Evolutionary conservation across 2,797 vertebrate genomes (phyloP), one percentile per base, ranked within the genome.

Genomic region (Malurus leucopterus): DNA sequence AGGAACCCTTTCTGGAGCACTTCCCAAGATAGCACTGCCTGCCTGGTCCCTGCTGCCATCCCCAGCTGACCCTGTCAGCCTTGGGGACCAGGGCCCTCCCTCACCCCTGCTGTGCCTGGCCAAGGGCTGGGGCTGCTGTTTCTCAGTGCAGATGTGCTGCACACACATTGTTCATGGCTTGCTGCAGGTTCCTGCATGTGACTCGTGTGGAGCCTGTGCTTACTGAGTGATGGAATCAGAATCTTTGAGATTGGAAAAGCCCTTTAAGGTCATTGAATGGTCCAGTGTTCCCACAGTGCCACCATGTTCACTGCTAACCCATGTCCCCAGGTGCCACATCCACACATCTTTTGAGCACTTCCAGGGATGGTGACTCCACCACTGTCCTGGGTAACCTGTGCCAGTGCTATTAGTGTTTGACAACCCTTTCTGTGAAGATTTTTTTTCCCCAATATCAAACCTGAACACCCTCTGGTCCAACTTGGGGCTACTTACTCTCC

Each of bases 401-500:
- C 18, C 50, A 43, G 67, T 3, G 22, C 22, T 26, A 40, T 14
- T 40, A 43, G 67, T 3, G 22, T 17, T 3, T 53, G 49, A 15
- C 10, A 3, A 54, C 1, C 8, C 23, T 32, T 53, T 70, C 67
- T 26, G 13, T 15, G 38, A 54, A 54, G 38, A 27, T 3, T 21
- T 21, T 43, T 54, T 54, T 32, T 4, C 23, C 18, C 38, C 50
- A 32, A 4, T 70, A 32, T 27, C 40, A 50, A 70, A 21, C 24
- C 40, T 43, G 23, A 43, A 7, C 38, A 13, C 16, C 13, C 18
- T 17, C 13, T 27, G 50, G 8, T 3, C 1, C 67, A 43, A 2
- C 23, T 2, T 34, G 50, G 43, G 6, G 30, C 50, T 3, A 1
- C 27, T 54, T 1, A 4, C 30, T 44, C 41, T 32, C 1, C 0